Evolutionary conservation across 1,140 invertebrate genomes (phyloP).

Genomic region (Euwallacea fornicatus): DNA sequence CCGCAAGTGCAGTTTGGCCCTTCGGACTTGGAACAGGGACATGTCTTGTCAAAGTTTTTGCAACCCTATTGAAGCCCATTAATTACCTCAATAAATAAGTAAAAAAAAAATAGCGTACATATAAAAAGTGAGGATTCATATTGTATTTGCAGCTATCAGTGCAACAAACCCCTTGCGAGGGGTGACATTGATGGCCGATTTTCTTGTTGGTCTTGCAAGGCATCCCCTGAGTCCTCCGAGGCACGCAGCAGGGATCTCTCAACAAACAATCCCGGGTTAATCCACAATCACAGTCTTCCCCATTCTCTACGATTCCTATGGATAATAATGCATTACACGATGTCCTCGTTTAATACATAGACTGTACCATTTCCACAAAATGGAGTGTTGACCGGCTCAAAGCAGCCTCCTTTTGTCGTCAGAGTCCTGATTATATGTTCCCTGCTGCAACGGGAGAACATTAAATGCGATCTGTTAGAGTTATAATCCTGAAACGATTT

Average conservation of each 20-base stretch:
- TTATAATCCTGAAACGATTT: conserved; percentile 19
- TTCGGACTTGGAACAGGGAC: conserved; percentile 33
- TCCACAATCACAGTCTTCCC: conserved; percentile 46
- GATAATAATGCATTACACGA: neutral
- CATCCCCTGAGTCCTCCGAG: conserved; percentile 25
- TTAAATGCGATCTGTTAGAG: conserved; percentile 20
- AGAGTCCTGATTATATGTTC: conserved; percentile 38
- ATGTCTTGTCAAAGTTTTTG: conserved; percentile 33
- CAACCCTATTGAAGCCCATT: conserved; percentile 27
- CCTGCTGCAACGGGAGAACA: conserved; percentile 41
- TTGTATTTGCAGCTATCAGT: conserved; percentile 51
- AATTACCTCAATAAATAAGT: neutral
- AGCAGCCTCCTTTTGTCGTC: conserved; percentile 39
- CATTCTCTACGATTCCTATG: conserved; percentile 40
- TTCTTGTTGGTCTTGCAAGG: conserved; percentile 40
- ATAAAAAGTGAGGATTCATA: conserved; percentile 25
- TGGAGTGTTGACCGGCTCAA: conserved; percentile 24
- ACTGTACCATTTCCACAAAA: conserved; percentile 45
- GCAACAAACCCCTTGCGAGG: conserved; percentile 57
- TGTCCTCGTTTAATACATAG: no score
- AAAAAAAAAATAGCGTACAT: conserved; percentile 13
- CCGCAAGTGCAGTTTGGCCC: conserved; percentile 36
- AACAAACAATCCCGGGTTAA: conserved; percentile 33
- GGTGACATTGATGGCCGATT: conserved; percentile 53
- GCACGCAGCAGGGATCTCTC: conserved; percentile 42